These are phyloP conservation scores for Myotis yumanensis DNA, from an alignment of 2,113 vertebrate species.

Conservation along the genomic window DNA sequence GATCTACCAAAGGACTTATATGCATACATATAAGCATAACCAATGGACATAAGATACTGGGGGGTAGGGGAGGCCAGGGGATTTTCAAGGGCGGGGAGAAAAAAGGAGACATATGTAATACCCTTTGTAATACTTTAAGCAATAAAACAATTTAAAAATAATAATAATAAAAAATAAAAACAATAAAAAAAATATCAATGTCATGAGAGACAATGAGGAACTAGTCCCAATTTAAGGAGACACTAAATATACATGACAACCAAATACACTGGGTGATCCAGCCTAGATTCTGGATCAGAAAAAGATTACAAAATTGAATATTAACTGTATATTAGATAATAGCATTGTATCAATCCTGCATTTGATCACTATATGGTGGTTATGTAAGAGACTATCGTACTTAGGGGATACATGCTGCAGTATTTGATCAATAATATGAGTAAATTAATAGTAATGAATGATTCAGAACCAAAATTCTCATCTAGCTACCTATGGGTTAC, in stretches of 20 bases:
- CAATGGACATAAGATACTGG: too few relatives aligned
- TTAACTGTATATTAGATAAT: neutral
- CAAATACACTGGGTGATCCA: neutral
- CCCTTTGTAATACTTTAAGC: too few relatives aligned
- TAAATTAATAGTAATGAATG: slow-evolving; percentile 31
- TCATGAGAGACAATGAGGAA: neutral
- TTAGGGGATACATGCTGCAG: neutral
- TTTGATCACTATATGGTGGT: neutral
- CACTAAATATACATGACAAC: neutral
- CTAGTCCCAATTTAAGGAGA: neutral
- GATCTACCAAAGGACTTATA: too few relatives aligned
- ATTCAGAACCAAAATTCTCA: slow-evolving; percentile 25
- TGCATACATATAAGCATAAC: too few relatives aligned
- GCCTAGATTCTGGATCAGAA: neutral
- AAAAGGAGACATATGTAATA: too few relatives aligned
- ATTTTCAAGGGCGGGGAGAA: too few relatives aligned
- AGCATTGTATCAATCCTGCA: neutral
- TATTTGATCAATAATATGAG: neutral
- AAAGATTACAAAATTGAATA: neutral
- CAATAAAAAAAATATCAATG: neutral
- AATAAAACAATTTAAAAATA: too few relatives aligned
- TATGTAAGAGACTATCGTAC: neutral
- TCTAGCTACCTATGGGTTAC: neutral
- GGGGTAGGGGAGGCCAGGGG: too few relatives aligned
- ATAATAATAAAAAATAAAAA: too few relatives aligned